phyloP scores from a whole-genome alignment of 2,797 vertebrate genomes.

The Triplophysa bombifrons region DNA sequence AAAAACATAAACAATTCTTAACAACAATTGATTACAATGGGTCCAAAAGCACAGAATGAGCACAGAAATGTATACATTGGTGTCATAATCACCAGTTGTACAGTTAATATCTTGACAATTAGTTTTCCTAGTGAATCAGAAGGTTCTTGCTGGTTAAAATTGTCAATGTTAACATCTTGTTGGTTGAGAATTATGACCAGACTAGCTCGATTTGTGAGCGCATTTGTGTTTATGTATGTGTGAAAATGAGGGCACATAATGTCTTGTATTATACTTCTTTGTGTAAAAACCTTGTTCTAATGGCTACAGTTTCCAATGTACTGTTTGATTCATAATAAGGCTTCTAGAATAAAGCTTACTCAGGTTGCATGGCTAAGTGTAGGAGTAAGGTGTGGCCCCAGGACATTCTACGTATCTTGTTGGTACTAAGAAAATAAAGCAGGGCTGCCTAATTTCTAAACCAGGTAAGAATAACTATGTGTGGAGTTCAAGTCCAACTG shows the following conservation, averaged over 20 bases:
- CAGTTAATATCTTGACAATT: too few relatives aligned
- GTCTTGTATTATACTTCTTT: conserved; percentile 35
- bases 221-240: conserved; percentile 35
- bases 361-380: conserved; percentile 45
- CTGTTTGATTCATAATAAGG: conserved; percentile 45
- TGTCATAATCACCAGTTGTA: neutral
- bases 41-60: neutral
- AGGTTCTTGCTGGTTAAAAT: neutral
- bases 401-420: conserved; percentile 9
- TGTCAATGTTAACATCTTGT: neutral
- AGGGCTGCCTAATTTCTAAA: conserved; percentile 3
- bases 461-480: neutral
- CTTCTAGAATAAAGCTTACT: conserved; percentile 46
- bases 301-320: conserved; percentile 40
- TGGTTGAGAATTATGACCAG: neutral
- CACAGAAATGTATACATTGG: neutral
- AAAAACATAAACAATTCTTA: conserved; percentile 13
- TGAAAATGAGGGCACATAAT: conserved; percentile 56
- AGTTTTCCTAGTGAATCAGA: neutral
- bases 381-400: conserved; percentile 44
- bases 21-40: conserved; percentile 11
- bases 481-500: neutral
- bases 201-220: neutral
- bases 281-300: conserved; percentile 37
- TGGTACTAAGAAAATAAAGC: conserved; percentile 10